Evolutionary conservation across 53 echinoderm and acorn worm species (phyloP).

Genomic region (Hippasteria phrygiana): DNA sequence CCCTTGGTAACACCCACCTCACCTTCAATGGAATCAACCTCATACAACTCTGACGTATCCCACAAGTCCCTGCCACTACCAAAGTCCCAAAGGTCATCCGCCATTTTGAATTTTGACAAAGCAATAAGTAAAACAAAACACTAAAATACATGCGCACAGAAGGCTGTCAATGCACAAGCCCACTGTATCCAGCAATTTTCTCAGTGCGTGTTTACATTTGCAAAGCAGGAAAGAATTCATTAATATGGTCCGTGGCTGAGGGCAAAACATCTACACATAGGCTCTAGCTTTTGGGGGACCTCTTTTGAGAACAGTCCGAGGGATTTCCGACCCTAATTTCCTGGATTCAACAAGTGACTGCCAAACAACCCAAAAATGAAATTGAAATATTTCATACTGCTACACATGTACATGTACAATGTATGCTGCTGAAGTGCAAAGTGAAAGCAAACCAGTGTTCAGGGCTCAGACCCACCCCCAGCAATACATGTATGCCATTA

Average conservation of each 20-base stretch:
- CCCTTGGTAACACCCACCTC: conserved; percentile 48
- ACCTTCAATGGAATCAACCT: conserved; percentile 71
- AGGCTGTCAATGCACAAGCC: conserved; percentile 27
- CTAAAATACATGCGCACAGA: not conserved
- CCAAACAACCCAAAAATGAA: not conserved
- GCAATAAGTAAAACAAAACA: not conserved
- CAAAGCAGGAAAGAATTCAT: conserved; percentile 53
- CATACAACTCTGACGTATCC: conserved; percentile 64
- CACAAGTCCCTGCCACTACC: conserved; percentile 72
- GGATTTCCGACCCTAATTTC: conserved; percentile 48
- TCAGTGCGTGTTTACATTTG: not conserved
- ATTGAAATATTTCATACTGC: not conserved
- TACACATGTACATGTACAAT: not conserved
- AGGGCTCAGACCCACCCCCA: not conserved
- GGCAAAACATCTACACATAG: conserved; percentile 31
- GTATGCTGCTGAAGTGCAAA: not conserved
- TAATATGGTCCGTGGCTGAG: conserved; percentile 31
- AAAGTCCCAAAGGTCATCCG: conserved; percentile 45
- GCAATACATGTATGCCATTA: not conserved
- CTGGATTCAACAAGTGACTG: conserved; percentile 35
- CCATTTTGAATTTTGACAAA: conserved; percentile 32
- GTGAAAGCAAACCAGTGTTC: not conserved
- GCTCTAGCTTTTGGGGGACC: not conserved
- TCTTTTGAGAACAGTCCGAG: conserved; percentile 16
- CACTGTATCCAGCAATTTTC: conserved; percentile 29